Conservation (phyloP, 2,797 vertebrate species). For the Brachymystax lenok region DNA sequence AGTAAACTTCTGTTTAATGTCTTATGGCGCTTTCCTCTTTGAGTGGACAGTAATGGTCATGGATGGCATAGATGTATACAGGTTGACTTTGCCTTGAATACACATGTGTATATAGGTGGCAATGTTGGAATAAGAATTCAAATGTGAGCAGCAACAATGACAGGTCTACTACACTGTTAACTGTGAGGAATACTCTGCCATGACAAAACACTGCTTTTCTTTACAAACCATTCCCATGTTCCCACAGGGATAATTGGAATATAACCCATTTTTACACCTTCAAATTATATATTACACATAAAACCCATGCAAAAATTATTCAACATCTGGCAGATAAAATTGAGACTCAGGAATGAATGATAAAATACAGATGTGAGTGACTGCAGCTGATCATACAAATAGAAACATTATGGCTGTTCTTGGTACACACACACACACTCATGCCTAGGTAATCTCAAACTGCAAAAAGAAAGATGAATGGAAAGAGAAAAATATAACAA, state of each 20-base stretch:
- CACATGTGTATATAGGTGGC: constrained; percentile 11
- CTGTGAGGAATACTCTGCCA: constrained; percentile 14
- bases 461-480: not conserved
- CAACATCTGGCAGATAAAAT: not conserved
- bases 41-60: constrained; percentile 23
- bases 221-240: constrained; percentile 27
- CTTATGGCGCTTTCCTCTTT: constrained; percentile 29
- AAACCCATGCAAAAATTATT: constrained; percentile 6
- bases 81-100: constrained; percentile 47
- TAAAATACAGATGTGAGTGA: not conserved
- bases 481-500: not conserved
- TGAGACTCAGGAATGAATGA: constrained; percentile 4
- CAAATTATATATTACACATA: not conserved
- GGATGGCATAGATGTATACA: constrained; percentile 43
- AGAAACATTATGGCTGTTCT: not conserved
- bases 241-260: not conserved
- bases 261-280: not conserved
- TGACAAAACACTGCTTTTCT: constrained; percentile 13
- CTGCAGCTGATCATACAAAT: not conserved
- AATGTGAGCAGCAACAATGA: constrained; percentile 46
- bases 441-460: not conserved
- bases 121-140: constrained; percentile 41
- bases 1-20: constrained; percentile 19
- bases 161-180: constrained; percentile 23
- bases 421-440: not conserved